Evolutionary conservation across 2,113 vertebrate species (phyloP).

Genomic region (Pelecanus crispus): DNA sequence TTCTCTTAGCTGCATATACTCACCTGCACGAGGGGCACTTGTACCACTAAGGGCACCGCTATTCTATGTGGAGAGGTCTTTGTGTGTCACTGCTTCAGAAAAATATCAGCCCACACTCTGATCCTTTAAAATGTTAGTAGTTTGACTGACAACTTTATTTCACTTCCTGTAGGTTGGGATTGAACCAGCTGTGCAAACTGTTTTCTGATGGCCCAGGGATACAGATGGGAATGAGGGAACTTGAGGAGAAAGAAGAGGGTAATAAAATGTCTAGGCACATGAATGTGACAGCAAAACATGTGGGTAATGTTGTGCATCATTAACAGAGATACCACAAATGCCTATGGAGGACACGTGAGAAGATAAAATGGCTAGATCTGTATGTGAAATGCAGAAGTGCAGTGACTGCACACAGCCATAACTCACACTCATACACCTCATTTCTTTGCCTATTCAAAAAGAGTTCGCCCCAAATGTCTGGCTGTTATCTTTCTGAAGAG

Average conservation of each 20-base stretch:
- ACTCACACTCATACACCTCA: not conserved
- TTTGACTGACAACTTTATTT: not conserved
- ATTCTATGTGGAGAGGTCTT: not conserved
- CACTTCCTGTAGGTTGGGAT: not conserved
- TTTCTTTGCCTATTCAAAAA: not conserved
- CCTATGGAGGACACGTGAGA: not conserved
- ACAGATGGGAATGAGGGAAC: not conserved
- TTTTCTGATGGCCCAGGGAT: not conserved
- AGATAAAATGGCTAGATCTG: not conserved
- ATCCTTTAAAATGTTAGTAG: not conserved
- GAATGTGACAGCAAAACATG: not conserved
- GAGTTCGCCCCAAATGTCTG: fast-evolving
- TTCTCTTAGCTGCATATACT: not conserved
- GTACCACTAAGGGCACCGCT: fast-evolving
- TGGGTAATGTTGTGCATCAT: fast-evolving
- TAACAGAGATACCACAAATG: not conserved
- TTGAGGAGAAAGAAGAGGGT: not conserved
- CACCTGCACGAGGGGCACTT: fast-evolving
- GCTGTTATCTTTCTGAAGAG: not conserved
- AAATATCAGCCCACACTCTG: not conserved
- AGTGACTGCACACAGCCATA: not conserved
- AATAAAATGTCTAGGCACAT: not conserved
- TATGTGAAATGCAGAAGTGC: not conserved
- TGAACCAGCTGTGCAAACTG: not conserved
- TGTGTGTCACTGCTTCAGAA: not conserved